Base-by-base conservation (phyloP, 2,888 invertebrate species). In the Diaperis boleti region DNA sequence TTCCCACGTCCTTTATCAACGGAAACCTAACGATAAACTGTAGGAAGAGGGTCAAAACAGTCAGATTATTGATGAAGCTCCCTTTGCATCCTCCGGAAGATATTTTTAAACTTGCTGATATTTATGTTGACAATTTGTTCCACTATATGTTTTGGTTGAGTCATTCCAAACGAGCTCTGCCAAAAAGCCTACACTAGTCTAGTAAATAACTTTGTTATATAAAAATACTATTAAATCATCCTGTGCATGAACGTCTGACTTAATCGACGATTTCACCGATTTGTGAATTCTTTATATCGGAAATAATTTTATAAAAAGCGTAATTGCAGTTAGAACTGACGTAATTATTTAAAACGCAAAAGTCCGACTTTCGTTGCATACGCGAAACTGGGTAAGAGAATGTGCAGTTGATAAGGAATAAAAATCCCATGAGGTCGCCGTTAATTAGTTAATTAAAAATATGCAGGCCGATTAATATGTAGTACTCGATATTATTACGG, bases 261-360 rank as follows among this genome's bases (percentile, higher is more conserved):
- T 33, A 33, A 33, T 33, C 11, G 33, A 2, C 33, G 33, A 33
- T 33, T 33, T 33, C 33, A 33, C 33, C 11, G 5, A 11, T 11
- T 33, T 33, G 33, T 11, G n/a, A 26, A 26, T 26, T 26, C n/a
- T 5, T 33, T 33, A 33, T 33, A 31, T n/a, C 31, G 31, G n/a
- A n/a, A n/a, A n/a, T n/a, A n/a, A n/a, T n/a, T n/a, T 11, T 33
- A 33, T 33, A 33, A 33, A 33, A 33, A 5, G 5, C 6, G 5
- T 3, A 33, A 33, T n/a, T 33, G 33, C 11, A 13, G 31, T n/a
- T 31, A n/a, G 6, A 8, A 6, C 11, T 33, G 11, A 33, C 11
- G 33, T 10, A 33, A 33, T 33, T 33, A 33, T 33, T 33, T n/a
- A n/a, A n/a, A n/a, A n/a, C n/a, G n/a, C n/a, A n/a, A 33, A 33